Evolutionary conservation across 2,888 invertebrate genomes (phyloP), one percentile per base, ranked within the genome.

Genomic region (Epicampocera succincta): DNA sequence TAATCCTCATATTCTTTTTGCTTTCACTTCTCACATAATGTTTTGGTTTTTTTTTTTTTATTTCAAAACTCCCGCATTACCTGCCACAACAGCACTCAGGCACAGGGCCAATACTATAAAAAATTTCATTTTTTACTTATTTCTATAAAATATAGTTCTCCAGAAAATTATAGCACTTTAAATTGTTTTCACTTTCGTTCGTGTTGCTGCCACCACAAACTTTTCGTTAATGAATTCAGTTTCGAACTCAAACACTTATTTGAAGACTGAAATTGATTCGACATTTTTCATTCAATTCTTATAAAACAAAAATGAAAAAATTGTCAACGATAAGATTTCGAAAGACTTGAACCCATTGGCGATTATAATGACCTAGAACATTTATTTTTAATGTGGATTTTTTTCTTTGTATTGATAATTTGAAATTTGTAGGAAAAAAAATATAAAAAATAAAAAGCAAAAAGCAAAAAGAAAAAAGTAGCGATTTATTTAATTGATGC

Each of bases 51-150:
- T n/a, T 21, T 15, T 6, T 40, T 12, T 40, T 4, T 50, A 56
- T n/a, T 42, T 54, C 44, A n/a, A 5, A 9, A 71, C 15, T 61
- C 8, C n/a, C 13, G 65, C 29, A 80, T 89, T 89, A 91, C 90
- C 91, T 88, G 89, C 90, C 84, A 87, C 85, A 65, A 86, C 87
- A 72, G 86, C 87, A 83, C 88, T 87, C 73, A 91, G 86, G 85
- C 90, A 91, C 69, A 90, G 71, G 65, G 89, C 88, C 86, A 91
- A 83, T 78, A 90, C 71, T 75, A 90, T 76, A 25, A 89, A 86
- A 80, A 83, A 87, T 83, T 88, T 90, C 91, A 91, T 91, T 73
- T 83, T 69, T n/a, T 74, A 42, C 33, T 50, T 74, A 52, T 44
- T 25, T 33, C 56, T 38, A 71, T 15, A n/a, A 33, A n/a, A 11